These are phyloP conservation scores for Autographa pulchrina DNA, from an alignment of 2,888 invertebrate genomes.

Conservation along the genomic window DNA sequence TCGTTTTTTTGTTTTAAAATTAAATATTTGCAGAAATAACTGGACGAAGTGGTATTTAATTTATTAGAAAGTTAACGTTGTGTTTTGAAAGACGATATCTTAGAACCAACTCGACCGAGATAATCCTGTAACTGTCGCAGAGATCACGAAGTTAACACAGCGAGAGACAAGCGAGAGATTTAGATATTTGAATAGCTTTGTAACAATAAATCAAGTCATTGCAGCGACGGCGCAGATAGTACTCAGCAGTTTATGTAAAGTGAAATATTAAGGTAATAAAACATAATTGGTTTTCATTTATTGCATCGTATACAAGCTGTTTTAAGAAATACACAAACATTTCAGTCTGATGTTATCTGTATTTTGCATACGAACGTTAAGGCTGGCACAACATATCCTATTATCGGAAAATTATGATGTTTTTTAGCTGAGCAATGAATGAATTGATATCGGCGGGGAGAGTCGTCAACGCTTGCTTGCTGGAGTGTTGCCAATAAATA, in stretches of 20 bases:
- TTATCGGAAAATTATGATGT: slow-evolving; percentile 82
- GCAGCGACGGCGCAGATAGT: slow-evolving; percentile 27
- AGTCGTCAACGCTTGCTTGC: slow-evolving; percentile 70
- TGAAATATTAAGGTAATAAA: slow-evolving; percentile 47
- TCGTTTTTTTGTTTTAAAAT: neutral
- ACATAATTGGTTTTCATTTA: slow-evolving; percentile 44
- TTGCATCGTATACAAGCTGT: slow-evolving; percentile 26
- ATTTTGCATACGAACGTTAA: slow-evolving; percentile 60
- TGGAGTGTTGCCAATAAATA: slow-evolving; percentile 86
- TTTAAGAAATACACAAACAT: slow-evolving; percentile 35
- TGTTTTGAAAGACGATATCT: slow-evolving; percentile 25
- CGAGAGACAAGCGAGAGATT: slow-evolving; percentile 21
- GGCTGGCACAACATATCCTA: slow-evolving; percentile 74
- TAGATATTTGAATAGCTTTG: slow-evolving; percentile 33
- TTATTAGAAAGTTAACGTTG: slow-evolving; percentile 19
- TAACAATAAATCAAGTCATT: slow-evolving; percentile 36
- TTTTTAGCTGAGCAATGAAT: slow-evolving; percentile 83
- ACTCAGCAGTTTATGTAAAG: slow-evolving; percentile 26
- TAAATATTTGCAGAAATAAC: slow-evolving; percentile 21
- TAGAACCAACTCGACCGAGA: slow-evolving; percentile 31
- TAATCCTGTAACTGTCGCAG: slow-evolving; percentile 41
- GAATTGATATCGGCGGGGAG: slow-evolving; percentile 75
- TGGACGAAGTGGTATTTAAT: slow-evolving; percentile 13
- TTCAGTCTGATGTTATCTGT: slow-evolving; percentile 38
- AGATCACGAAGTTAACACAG: slow-evolving; percentile 47